These are phyloP conservation scores for Patiria pectinifera DNA, from an alignment of 53 echinoderm and acorn worm genomes.

Conservation along the genomic window DNA sequence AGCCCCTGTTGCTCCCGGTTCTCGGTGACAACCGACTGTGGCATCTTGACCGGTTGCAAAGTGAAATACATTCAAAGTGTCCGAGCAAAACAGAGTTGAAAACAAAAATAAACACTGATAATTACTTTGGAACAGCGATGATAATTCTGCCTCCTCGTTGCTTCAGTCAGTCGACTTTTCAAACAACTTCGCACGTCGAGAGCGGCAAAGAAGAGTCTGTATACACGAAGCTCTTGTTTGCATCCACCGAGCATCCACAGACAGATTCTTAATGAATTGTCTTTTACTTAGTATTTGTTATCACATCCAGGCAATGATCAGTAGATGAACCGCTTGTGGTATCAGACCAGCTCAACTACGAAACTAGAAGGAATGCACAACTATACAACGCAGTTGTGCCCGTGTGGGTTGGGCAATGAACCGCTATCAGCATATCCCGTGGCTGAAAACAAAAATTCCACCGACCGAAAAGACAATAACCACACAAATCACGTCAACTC, in stretches of 20 bases:
- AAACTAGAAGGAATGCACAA: neutral
- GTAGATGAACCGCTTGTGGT: neutral
- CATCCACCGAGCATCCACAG: neutral
- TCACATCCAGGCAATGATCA: neutral
- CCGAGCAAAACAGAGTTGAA: neutral
- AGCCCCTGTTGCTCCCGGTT: constrained; percentile 16
- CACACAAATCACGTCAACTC: neutral
- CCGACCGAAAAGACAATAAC: constrained; percentile 6
- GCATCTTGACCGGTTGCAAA: constrained; percentile 56
- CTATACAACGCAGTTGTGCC: neutral
- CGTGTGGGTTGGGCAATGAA: neutral
- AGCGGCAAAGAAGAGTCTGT: neutral
- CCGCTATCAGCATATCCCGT: constrained; percentile 20
- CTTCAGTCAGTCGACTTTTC: neutral
- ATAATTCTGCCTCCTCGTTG: neutral
- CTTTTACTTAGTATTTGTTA: neutral
- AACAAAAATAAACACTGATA: neutral
- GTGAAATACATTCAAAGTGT: constrained; percentile 62
- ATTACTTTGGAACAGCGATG: neutral
- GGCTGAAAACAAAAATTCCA: constrained; percentile 12
- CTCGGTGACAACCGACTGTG: constrained; percentile 39
- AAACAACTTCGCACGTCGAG: neutral
- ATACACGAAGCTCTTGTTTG: neutral
- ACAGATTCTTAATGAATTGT: neutral
- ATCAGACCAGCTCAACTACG: neutral